Evolutionary conservation across 1,140 invertebrate genomes (phyloP), one percentile per base, ranked within the genome.

Genomic region (Drosophila burlai): DNA sequence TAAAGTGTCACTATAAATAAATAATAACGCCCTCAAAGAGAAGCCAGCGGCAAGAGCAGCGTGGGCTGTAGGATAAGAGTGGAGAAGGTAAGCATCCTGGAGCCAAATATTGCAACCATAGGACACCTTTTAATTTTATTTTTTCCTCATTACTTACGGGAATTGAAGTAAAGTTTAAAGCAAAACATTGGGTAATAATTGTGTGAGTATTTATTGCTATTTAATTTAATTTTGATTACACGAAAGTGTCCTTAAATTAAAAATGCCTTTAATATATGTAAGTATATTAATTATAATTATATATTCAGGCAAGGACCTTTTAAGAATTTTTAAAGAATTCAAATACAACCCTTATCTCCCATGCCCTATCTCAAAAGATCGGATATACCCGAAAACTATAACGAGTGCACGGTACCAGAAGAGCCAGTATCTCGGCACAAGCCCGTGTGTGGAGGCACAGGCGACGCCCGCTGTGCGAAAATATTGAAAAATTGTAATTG

Each of bases 401-500:
- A 71, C 49, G 64, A 71, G 47, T 38, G 16, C 24, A 16, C 31
- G 49, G 63, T 63, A 38, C 26, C 8, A 55, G 13, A 49, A 60
- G 16, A 54, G 18, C 31, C 47, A 60, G 29, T 62, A 16, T 59
- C 57, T 15, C 50, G 50, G 52, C 60, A n/a, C 16, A 64, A 46
- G 57, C 71, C 46, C 57, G 47, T 49, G 71, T 46, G 50, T 40
- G 34, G 47, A 38, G 29, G 38, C 24, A 26, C 47, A 40, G 36
- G 72, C 59, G 46, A 42, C 31, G 61, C 84, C 69, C 62, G 84
- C 84, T 87, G 84, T 90, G 85, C 86, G 65, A 85, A 90, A 89
- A 89, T 89, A 89, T 89, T 89, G 85, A 89, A 89, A 89, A 89
- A 89, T 91, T 85, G 85, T 89, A 89, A 89, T 89, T 89, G 85